Evolutionary conservation across 2,888 invertebrate species (phyloP).

Genomic region (Hirtodrosophila cameraria): DNA sequence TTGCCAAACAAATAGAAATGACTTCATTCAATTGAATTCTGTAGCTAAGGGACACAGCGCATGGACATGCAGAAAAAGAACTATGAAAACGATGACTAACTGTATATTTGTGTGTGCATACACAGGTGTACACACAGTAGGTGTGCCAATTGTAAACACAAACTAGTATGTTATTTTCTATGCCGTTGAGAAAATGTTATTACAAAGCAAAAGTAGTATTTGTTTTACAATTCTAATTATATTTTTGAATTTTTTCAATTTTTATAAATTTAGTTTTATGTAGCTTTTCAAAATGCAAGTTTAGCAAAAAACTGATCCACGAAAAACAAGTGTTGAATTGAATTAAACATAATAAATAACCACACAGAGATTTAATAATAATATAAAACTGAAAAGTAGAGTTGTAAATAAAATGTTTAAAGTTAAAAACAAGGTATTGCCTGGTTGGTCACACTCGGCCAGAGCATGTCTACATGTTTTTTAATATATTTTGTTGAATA

Average conservation of each 20-base stretch:
- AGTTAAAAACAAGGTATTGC: background rate
- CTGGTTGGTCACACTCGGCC: background rate
- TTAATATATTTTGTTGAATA: slow-evolving; percentile 14
- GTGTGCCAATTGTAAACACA: slow-evolving; percentile 6
- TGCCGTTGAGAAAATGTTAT: too few species aligned
- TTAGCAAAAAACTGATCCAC: too few species aligned
- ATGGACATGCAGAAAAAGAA: slow-evolving; percentile 21
- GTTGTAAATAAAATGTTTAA: too few species aligned
- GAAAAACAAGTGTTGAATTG: too few species aligned
- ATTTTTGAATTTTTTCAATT: too few species aligned
- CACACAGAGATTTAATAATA: too few species aligned
- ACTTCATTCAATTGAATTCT: slow-evolving; percentile 74
- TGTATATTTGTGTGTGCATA: slow-evolving; percentile 20
- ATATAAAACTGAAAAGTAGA: too few species aligned
- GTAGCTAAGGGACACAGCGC: slow-evolving; percentile 43
- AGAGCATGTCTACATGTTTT: background rate
- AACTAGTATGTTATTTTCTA: slow-evolving; percentile 12
- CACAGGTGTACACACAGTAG: slow-evolving; percentile 1
- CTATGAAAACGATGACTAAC: slow-evolving; percentile 44
- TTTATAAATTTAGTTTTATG: too few species aligned
- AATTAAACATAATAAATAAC: too few species aligned
- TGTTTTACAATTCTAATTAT: too few species aligned
- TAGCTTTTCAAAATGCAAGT: too few species aligned
- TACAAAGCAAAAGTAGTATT: too few species aligned
- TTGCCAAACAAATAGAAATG: slow-evolving; percentile 76